Conservation (phyloP, 1,140 invertebrate genomes). For the Pomacea maculata region DNA sequence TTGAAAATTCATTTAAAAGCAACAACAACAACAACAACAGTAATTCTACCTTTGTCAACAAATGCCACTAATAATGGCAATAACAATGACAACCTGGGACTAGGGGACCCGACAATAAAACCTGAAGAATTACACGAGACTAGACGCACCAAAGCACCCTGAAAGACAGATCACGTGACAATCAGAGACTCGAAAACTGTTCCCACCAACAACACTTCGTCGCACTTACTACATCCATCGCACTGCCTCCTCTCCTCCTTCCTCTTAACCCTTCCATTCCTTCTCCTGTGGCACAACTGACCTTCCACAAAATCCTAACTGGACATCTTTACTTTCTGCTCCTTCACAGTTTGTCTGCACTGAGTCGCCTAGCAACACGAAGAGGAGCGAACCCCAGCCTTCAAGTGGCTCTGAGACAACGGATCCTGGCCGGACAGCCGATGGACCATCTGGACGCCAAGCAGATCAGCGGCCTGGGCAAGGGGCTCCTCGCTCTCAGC, state of each 20-base stretch:
- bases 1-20: too few relatives aligned
- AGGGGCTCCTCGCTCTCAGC: constrained; percentile 11
- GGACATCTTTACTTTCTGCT: neutral
- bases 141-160: neutral
- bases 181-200: neutral
- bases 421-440: neutral
- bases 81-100: neutral
- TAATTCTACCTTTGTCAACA: too few relatives aligned
- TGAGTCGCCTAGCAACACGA: constrained; percentile 15
- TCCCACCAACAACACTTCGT: neutral
- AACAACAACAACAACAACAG: too few relatives aligned
- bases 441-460: constrained; percentile 15
- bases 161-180: neutral
- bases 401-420: constrained; percentile 17
- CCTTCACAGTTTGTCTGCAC: constrained; percentile 10
- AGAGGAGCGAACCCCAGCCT: constrained; percentile 12
- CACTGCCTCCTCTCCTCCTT: neutral
- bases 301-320: neutral
- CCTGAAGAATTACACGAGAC: too few relatives aligned
- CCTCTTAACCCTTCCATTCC: neutral
- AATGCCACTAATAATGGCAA: neutral
- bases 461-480: constrained; percentile 14
- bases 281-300: neutral
- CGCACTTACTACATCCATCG: neutral
- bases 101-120: neutral